These are phyloP conservation scores for Aptenodytes forsteri DNA, from an alignment of 2,113 vertebrate species.

Conservation along the genomic window DNA sequence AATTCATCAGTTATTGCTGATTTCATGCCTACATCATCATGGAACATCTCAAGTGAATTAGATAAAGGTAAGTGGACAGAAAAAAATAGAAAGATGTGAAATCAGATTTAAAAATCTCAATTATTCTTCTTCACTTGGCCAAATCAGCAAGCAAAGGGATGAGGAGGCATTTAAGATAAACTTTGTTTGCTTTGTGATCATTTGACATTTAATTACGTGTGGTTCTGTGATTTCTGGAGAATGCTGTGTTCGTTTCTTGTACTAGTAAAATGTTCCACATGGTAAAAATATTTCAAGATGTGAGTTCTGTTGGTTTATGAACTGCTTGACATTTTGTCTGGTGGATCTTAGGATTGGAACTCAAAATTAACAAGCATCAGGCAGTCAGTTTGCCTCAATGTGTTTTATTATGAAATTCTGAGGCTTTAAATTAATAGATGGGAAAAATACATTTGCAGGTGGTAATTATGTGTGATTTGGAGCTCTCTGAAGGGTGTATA, in stretches of 20 bases:
- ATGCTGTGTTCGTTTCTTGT: background rate
- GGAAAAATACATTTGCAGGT: background rate
- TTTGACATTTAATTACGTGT: constrained; percentile 42
- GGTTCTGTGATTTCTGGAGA: constrained; percentile 59
- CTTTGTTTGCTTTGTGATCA: background rate
- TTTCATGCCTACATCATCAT: constrained; percentile 83
- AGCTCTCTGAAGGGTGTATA: background rate
- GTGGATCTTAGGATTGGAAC: constrained; percentile 51
- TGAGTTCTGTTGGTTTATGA: constrained; percentile 51
- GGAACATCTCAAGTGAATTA: constrained; percentile 89
- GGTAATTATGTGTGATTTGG: background rate
- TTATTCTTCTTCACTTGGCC: background rate
- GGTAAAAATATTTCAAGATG: constrained; percentile 73
- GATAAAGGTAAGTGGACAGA: constrained; percentile 76
- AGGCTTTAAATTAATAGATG: background rate
- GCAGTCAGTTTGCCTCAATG: background rate
- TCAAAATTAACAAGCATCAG: constrained; percentile 1
- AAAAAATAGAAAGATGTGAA: background rate
- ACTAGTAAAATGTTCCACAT: constrained; percentile 70
- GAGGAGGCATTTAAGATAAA: background rate
- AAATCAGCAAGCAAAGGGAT: background rate
- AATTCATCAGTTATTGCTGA: constrained; percentile 82
- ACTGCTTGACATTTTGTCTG: constrained; percentile 45
- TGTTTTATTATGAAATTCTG: background rate
- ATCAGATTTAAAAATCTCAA: background rate